Conservation (phyloP, 2,888 invertebrate genomes). For the Diaperis boleti region DNA sequence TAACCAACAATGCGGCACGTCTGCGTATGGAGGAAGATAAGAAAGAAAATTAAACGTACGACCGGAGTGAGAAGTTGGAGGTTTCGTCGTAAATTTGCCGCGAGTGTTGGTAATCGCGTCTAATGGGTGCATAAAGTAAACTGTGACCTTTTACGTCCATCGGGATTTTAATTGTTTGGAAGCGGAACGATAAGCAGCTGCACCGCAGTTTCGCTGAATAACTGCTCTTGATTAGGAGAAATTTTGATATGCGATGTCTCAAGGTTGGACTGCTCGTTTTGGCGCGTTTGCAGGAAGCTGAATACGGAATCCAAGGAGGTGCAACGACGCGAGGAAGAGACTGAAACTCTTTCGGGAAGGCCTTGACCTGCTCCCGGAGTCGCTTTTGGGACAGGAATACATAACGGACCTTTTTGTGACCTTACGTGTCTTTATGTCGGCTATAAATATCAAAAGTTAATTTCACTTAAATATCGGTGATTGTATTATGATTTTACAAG, state of each 20-base stretch:
- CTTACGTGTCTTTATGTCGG: too few relatives aligned
- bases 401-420: too few relatives aligned
- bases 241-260: slow-evolving; percentile 27
- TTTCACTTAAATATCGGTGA: too few relatives aligned
- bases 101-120: slow-evolving; percentile 21
- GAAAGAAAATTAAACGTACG: neutral
- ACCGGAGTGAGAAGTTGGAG: too few relatives aligned
- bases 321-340: too few relatives aligned
- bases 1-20: neutral
- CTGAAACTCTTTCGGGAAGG: too few relatives aligned
- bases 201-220: slow-evolving; percentile 39
- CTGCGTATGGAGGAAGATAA: neutral
- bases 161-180: slow-evolving; percentile 35
- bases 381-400: too few relatives aligned
- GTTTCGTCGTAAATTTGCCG: too few relatives aligned
- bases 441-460: too few relatives aligned
- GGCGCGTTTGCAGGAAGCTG: neutral
- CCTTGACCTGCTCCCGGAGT: too few relatives aligned
- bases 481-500: too few relatives aligned
- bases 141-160: slow-evolving; percentile 28
- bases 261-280: slow-evolving; percentile 9
- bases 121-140: slow-evolving; percentile 20
- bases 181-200: slow-evolving; percentile 40
- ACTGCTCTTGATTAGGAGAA: slow-evolving; percentile 38
- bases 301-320: too few relatives aligned